phyloP scores from a whole-genome alignment of 2,113 vertebrate genomes.

The Saiga tatarica region DNA sequence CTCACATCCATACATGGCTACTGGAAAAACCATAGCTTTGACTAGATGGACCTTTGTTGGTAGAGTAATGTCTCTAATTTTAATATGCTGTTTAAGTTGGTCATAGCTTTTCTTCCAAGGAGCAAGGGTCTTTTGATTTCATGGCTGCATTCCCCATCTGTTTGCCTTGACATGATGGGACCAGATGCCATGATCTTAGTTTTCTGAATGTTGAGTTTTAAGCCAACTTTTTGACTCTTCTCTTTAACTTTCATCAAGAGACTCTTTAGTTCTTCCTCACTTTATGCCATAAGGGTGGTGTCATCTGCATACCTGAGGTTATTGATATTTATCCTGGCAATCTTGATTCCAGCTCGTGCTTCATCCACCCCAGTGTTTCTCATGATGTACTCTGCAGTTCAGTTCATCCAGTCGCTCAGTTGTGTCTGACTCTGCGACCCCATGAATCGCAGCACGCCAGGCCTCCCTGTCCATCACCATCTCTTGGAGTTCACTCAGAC shows the following conservation, averaged over 20 bases:
- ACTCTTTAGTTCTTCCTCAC: neutral
- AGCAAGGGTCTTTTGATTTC: neutral
- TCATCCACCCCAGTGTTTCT: neutral
- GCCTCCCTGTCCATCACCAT: too few species aligned
- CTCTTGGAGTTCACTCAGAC: too few species aligned
- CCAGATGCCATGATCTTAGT: neutral
- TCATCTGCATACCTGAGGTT: neutral
- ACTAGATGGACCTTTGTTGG: neutral
- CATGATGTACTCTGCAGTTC: neutral
- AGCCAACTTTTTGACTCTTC: neutral
- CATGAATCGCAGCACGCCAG: too few species aligned
- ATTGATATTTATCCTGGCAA: neutral
- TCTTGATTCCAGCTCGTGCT: neutral
- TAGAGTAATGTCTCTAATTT: neutral
- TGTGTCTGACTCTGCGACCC: too few species aligned
- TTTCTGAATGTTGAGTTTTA: neutral
- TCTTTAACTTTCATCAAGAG: neutral
- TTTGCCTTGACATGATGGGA: neutral
- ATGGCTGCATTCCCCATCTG: neutral
- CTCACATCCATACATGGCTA: neutral
- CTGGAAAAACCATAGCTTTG: neutral
- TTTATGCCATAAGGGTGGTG: neutral
- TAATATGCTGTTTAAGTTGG: neutral
- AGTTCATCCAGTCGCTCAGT: too few species aligned
- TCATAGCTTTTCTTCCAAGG: neutral